phyloP scores from a whole-genome alignment of 2,888 invertebrate species.

The Patella ulyssiponensis region DNA sequence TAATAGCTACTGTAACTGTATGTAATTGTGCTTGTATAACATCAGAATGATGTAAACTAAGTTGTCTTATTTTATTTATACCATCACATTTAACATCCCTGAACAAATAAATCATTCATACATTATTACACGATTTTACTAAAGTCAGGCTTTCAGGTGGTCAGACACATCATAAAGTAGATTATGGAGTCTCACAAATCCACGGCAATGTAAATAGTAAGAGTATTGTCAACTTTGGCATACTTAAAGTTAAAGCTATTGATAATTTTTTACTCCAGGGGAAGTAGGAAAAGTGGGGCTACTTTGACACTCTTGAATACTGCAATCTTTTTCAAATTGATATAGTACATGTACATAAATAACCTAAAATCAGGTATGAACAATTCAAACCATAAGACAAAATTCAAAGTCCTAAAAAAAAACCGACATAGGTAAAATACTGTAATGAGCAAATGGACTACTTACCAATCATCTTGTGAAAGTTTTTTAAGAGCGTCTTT shows the following conservation, averaged over 20 bases:
- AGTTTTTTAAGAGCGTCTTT: constrained; percentile 75
- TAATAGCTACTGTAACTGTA: constrained; percentile 64
- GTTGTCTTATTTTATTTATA: constrained; percentile 67
- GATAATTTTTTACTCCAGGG: not conserved
- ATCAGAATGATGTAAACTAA: constrained; percentile 68
- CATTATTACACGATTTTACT: too few relatives aligned
- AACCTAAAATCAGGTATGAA: too few relatives aligned
- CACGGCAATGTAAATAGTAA: too few relatives aligned
- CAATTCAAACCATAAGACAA: too few relatives aligned
- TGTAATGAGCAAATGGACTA: not conserved
- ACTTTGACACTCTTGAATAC: too few relatives aligned
- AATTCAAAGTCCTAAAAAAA: not conserved
- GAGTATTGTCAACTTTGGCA: too few relatives aligned
- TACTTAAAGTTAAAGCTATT: not conserved
- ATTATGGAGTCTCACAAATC: too few relatives aligned
- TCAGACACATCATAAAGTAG: too few relatives aligned
- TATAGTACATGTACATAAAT: too few relatives aligned
- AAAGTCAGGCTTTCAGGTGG: too few relatives aligned
- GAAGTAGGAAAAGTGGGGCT: too few relatives aligned
- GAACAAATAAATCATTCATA: constrained; percentile 24
- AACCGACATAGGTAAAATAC: not conserved
- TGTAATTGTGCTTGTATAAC: constrained; percentile 68
- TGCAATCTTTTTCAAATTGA: too few relatives aligned
- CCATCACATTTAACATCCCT: constrained; percentile 73
- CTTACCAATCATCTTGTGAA: constrained; percentile 70